Conservation (phyloP, 2,888 invertebrate genomes). For the Drosophila aldrichi region DNA sequence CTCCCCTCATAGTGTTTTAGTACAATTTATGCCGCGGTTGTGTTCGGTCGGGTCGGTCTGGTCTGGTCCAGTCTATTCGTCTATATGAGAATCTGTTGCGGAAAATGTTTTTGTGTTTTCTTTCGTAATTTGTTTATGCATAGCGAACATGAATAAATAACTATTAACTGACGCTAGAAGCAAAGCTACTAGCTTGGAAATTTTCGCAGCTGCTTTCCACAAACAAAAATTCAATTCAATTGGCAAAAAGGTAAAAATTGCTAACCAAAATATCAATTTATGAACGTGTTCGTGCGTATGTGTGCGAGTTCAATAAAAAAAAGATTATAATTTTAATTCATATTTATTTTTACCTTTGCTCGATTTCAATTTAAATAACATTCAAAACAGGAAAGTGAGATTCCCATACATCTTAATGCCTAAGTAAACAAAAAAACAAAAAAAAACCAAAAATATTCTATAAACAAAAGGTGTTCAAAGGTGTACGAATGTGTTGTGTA, state of each 20-base stretch:
- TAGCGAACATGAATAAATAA: conserved; percentile 31
- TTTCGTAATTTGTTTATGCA: conserved; percentile 44
- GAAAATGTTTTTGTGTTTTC: conserved; percentile 15
- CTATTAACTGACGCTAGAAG: conserved; percentile 41
- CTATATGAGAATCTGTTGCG: conserved; percentile 4
- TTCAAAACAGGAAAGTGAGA: conserved; percentile 17
- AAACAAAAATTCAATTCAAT: conserved; percentile 29
- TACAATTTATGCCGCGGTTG: conserved; percentile 32
- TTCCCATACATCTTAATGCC: conserved; percentile 36
- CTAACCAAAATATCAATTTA: background rate
- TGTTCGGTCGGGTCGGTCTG: conserved; percentile 30
- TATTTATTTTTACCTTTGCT: conserved; percentile 15
- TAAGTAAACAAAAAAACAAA: conserved; percentile 33
- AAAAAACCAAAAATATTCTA: background rate
- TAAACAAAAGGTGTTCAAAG: conserved; percentile 27
- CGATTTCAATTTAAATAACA: conserved; percentile 3
- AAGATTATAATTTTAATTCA: conserved; percentile 18
- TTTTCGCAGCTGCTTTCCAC: conserved; percentile 34
- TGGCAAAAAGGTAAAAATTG: conserved; percentile 44
- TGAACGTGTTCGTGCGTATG: background rate
- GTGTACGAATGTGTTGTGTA: conserved; percentile 1
- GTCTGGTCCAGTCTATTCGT: background rate
- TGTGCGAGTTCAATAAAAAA: conserved; percentile 23
- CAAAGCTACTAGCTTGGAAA: conserved; percentile 27
- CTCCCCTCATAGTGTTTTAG: conserved; percentile 31